Base-by-base conservation (phyloP, 1,140 invertebrate genomes). In the Marisa cornuarietis region DNA sequence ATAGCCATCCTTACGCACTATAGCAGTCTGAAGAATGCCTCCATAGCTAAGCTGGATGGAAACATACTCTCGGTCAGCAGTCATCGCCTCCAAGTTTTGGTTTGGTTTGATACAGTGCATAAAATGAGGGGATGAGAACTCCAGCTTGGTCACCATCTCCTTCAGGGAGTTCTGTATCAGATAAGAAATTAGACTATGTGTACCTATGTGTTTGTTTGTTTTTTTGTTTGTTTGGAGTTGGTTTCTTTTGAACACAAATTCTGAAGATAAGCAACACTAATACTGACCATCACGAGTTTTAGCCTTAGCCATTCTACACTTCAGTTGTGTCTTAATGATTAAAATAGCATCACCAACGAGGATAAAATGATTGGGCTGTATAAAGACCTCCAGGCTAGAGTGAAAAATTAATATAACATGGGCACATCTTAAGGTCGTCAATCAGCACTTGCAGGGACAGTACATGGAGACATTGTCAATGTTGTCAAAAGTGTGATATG, bases 41-140 rank as follows among this genome's bases (percentile, higher is more conserved):
- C 89, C 90, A 82, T 91, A 91, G 26, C 82, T 92, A 8, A 99
- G 92, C 90, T 99, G 98, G 81, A 98, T 95, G 26, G 98, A 91
- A 0, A 89, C 83, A 71, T 88, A 86, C 31, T 88, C 80, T 4
- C 79, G 54, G 26, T 83, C 79, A 78, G 86, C 88, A 9, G 76
- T 74, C 61, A 85, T 68, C 20, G 88, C 72, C 8, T 61, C 58
- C 71, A 85, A 85, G 6, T 68, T 72, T 5, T 80, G 82, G 79
- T 90, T 90, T 5, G 89, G 87, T 78, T 87, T 88, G 71, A 90
- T 84, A 82, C 89, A 90, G 51, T 88, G 81, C 5, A 90, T 83
- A 68, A 90, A 90, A 61, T 90, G 89, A 54, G 88, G 87, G 16
- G 83, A 72, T 0, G 83, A 76, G 2, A 72, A 76, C 42, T 85